These are phyloP conservation scores for Sminthurides aquaticus DNA, from an alignment of 2,888 invertebrate species.

Conservation along the genomic window DNA sequence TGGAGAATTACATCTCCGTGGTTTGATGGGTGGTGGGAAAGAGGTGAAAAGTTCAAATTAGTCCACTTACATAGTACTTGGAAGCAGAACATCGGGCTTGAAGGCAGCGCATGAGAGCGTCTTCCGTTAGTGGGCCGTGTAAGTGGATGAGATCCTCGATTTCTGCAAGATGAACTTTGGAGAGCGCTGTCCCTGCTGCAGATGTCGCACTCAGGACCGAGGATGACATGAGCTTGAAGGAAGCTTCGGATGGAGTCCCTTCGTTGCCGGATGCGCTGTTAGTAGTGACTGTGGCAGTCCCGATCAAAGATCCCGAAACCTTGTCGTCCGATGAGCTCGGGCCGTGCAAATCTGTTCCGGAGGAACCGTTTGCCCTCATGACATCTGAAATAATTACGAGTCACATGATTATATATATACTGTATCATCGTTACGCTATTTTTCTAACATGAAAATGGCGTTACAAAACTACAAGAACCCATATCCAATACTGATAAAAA, in stretches of 20 bases:
- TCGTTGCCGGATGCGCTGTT: constrained; percentile 31
- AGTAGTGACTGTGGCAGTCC: constrained; percentile 29
- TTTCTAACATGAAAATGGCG: no score
- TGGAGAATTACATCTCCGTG: no score
- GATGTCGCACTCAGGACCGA: constrained; percentile 14
- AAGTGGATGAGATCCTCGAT: constrained; percentile 87
- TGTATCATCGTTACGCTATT: no score
- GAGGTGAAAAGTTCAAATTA: background rate
- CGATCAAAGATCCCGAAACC: constrained; percentile 33
- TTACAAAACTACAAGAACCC: no score
- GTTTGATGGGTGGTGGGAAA: no score
- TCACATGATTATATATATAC: no score
- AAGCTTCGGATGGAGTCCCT: constrained; percentile 35
- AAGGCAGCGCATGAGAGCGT: constrained; percentile 82
- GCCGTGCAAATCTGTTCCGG: constrained; percentile 11
- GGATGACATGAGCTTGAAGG: constrained; percentile 35
- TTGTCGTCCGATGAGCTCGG: constrained; percentile 27
- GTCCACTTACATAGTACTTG: constrained; percentile 73
- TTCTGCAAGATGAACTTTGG: constrained; percentile 48
- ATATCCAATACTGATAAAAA: no score
- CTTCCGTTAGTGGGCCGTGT: constrained; percentile 85
- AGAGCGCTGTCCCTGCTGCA: background rate
- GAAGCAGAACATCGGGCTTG: constrained; percentile 80
- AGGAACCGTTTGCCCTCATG: constrained; percentile 24
- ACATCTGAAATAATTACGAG: constrained; percentile 22